Evolutionary conservation across 2,113 vertebrate genomes (phyloP).

Genomic region (Caretta caretta): DNA sequence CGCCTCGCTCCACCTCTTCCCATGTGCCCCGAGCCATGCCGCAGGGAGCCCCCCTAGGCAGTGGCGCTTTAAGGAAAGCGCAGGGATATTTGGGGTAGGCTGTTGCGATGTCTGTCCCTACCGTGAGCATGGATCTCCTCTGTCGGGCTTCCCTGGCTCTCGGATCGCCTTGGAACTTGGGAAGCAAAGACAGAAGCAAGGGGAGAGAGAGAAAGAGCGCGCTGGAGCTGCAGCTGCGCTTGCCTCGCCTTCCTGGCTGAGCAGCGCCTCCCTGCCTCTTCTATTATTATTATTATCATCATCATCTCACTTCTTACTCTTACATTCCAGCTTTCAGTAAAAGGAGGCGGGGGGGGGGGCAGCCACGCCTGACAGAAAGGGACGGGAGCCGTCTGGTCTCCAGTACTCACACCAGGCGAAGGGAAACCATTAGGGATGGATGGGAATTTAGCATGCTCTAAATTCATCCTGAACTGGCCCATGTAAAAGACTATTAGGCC

Average conservation of each 20-base stretch:
- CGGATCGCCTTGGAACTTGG: not conserved
- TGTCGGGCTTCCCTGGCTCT: not conserved
- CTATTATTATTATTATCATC: not conserved
- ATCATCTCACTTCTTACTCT: not conserved
- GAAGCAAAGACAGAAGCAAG: not conserved
- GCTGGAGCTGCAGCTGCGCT: not conserved
- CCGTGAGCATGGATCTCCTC: not conserved
- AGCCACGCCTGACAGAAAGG: not conserved
- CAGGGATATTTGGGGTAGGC: not conserved
- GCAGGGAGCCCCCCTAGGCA: not conserved
- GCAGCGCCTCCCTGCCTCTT: conserved; percentile 16
- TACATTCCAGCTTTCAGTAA: not conserved
- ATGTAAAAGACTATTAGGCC: too few species aligned
- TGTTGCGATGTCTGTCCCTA: not conserved
- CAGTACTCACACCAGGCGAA: not conserved
- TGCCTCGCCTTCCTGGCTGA: not conserved
- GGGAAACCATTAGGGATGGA: fast-evolving
- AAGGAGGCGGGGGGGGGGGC: not conserved
- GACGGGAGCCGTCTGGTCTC: not conserved
- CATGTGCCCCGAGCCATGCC: not conserved
- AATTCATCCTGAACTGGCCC: not conserved
- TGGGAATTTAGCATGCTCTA: not conserved
- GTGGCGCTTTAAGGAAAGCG: not conserved
- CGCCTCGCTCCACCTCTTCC: not conserved
- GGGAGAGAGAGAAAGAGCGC: too few species aligned